phyloP scores from a whole-genome alignment of 2,888 invertebrate species.

The Lampropteryx suffumata region DNA sequence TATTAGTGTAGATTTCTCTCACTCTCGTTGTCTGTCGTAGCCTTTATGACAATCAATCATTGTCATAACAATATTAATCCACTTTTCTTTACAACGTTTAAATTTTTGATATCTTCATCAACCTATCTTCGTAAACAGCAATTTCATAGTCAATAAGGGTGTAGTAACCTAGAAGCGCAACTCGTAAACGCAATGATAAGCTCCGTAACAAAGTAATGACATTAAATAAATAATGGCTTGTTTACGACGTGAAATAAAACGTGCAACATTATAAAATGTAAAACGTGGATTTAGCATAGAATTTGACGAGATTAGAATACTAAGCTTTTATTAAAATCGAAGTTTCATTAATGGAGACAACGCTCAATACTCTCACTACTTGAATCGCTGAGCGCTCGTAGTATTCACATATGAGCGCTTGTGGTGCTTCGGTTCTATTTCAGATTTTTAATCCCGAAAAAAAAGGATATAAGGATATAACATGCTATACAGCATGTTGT shows the following conservation, averaged over 20 bases:
- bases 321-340: no score
- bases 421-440: no score
- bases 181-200: constrained; percentile 19
- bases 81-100: background rate
- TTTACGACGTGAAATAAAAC: constrained; percentile 18
- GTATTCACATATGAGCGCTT: no score
- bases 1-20: no score
- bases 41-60: background rate
- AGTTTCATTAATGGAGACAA: no score
- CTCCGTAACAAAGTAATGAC: constrained; percentile 11
- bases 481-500: no score
- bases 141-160: constrained; percentile 16
- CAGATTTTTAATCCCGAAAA: no score
- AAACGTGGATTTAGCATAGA: background rate
- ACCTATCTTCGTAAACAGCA: constrained; percentile 1
- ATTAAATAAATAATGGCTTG: constrained; percentile 17
- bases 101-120: background rate
- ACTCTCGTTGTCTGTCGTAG: no score
- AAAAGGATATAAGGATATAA: no score
- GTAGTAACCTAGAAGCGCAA: constrained; percentile 17
- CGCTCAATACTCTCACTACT: no score
- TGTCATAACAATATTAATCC: background rate
- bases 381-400: no score
- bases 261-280: constrained; percentile 8
- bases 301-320: background rate